Evolutionary conservation across 2,888 invertebrate species (phyloP).

Genomic region (Ornithoptera alexandrae): DNA sequence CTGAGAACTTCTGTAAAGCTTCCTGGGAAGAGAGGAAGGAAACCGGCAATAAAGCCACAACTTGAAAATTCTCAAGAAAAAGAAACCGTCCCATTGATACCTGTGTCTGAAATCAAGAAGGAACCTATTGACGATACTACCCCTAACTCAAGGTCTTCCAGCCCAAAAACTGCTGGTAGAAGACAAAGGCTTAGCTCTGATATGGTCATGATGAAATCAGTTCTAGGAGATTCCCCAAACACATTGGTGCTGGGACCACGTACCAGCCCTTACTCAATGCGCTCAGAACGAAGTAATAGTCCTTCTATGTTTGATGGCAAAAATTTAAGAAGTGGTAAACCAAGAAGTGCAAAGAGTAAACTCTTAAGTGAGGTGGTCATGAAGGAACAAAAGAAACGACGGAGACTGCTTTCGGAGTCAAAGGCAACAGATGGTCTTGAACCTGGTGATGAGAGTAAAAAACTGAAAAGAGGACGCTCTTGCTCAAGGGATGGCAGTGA

Average conservation of each 20-base stretch:
- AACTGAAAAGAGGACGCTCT: slow-evolving; percentile 70
- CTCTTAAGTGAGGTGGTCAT: slow-evolving; percentile 80
- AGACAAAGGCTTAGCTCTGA: slow-evolving; percentile 71
- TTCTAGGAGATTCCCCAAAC: slow-evolving; percentile 64
- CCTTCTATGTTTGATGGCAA: slow-evolving; percentile 75
- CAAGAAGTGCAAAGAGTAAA: slow-evolving; percentile 80
- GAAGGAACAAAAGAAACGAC: slow-evolving; percentile 77
- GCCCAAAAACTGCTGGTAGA: slow-evolving; percentile 69
- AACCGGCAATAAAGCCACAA: slow-evolving; percentile 57
- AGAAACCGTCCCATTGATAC: slow-evolving; percentile 62
- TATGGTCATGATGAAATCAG: slow-evolving; percentile 71
- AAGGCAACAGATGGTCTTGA: slow-evolving; percentile 62
- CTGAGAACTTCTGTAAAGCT: slow-evolving; percentile 62
- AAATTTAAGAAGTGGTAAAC: slow-evolving; percentile 83
- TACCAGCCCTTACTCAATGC: slow-evolving; percentile 81
- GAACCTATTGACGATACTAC: slow-evolving; percentile 67
- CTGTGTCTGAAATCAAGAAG: slow-evolving; percentile 70
- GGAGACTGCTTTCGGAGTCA: slow-evolving; percentile 79
- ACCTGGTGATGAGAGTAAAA: slow-evolving; percentile 64
- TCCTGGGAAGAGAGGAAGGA: slow-evolving; percentile 57
- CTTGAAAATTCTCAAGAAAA: slow-evolving; percentile 62
- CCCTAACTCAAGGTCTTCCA: slow-evolving; percentile 70
- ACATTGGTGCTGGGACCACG: slow-evolving; percentile 65
- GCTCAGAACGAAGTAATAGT: slow-evolving; percentile 80
- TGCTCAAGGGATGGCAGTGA: slow-evolving; percentile 80